These are phyloP conservation scores for Eumerus sabulonum DNA, from an alignment of 2,888 invertebrate genomes.

Conservation along the genomic window DNA sequence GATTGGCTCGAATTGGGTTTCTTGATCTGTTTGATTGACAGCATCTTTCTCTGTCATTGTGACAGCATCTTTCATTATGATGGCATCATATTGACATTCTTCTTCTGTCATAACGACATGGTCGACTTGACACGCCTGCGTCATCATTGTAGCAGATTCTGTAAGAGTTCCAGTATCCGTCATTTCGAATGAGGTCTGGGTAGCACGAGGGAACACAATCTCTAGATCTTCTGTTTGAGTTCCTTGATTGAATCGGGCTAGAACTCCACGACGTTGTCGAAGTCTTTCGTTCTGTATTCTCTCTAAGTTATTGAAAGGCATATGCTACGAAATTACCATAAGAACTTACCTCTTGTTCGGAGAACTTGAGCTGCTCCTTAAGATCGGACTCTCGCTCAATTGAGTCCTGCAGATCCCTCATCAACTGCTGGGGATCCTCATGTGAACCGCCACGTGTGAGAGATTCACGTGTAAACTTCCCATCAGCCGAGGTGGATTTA, in stretches of 20 bases:
- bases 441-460: constrained; percentile 88
- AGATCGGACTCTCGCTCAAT: constrained; percentile 96
- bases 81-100: too few relatives aligned
- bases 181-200: constrained; percentile 72
- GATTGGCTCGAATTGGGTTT: constrained; percentile 9
- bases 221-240: constrained; percentile 74
- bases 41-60: too few relatives aligned
- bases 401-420: constrained; percentile 93
- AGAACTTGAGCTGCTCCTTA: constrained; percentile 93
- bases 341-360: constrained; percentile 90
- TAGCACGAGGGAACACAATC: constrained; percentile 74
- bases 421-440: constrained; percentile 89
- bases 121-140: too few relatives aligned
- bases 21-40: not conserved
- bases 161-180: constrained; percentile 23
- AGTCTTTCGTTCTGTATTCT: constrained; percentile 65
- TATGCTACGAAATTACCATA: constrained; percentile 20
- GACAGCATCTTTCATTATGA: too few relatives aligned
- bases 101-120: too few relatives aligned
- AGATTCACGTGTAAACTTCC: constrained; percentile 87
- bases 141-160: not conserved
- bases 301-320: constrained; percentile 29
- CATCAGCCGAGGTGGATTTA: constrained; percentile 82
- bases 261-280: constrained; percentile 61
- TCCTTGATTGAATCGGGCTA: constrained; percentile 73